These are phyloP conservation scores for Mimachlamys varia DNA, from an alignment of 2,888 invertebrate species.

Conservation along the genomic window DNA sequence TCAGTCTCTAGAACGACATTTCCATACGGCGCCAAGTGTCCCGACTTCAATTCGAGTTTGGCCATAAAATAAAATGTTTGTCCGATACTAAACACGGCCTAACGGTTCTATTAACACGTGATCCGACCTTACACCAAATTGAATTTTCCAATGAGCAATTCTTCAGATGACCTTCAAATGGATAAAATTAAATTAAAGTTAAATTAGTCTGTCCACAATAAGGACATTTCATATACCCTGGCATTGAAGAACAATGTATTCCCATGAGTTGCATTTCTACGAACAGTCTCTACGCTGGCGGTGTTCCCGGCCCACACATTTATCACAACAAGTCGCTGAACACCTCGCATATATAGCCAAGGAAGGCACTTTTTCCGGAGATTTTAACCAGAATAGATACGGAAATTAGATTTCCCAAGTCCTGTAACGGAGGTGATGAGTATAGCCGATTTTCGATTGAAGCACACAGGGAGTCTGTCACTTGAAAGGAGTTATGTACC, in stretches of 20 bases:
- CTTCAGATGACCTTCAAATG: not conserved
- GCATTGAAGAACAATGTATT: not conserved
- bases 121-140: not conserved
- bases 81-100: too few relatives aligned
- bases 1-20: too few relatives aligned
- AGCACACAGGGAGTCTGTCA: not conserved
- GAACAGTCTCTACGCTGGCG: not conserved
- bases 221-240: not conserved
- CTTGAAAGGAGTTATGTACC: not conserved
- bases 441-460: not conserved
- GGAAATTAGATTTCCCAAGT: not conserved
- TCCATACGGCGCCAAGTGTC: too few relatives aligned
- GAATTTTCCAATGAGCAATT: not conserved
- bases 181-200: not conserved
- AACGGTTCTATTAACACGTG: too few relatives aligned
- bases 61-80: too few relatives aligned
- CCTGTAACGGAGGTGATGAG: not conserved
- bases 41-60: too few relatives aligned
- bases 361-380: not conserved
- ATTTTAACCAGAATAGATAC: not conserved
- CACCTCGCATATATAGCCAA: not conserved
- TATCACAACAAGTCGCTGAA: not conserved
- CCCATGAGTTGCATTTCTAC: not conserved
- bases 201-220: not conserved
- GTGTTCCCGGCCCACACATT: not conserved